A percentile compares a stretch with the other conserved stretches of the same genome.
phyloP scores from a whole-genome alignment of 2,888 invertebrate genomes.

The Malacosoma neustria region DNA sequence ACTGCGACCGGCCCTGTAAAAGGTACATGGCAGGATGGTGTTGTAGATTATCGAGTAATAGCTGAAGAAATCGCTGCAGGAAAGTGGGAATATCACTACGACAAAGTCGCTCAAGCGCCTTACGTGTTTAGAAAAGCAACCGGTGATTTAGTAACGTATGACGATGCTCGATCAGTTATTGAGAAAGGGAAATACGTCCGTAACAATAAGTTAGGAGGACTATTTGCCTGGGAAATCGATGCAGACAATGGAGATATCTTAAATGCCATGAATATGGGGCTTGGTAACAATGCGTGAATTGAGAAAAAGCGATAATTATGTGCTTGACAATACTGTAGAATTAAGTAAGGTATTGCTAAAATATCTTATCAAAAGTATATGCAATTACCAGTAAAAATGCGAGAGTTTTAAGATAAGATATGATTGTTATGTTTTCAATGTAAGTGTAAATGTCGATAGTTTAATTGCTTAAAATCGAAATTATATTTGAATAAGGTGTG shows the following conservation, averaged over 20 bases:
- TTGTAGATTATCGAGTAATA: conserved; percentile 63
- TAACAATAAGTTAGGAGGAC: conserved; percentile 59
- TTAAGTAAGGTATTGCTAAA: too few relatives aligned
- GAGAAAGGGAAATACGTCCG: conserved; percentile 66
- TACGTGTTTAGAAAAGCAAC: conserved; percentile 59
- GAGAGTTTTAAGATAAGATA: too few relatives aligned
- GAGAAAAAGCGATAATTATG: conserved; percentile 3
- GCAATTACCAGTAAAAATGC: too few relatives aligned
- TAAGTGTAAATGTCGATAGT: too few relatives aligned
- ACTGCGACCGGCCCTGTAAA: conserved; percentile 60
- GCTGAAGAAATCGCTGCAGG: conserved; percentile 55
- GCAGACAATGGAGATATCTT: conserved; percentile 64
- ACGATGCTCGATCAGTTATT: conserved; percentile 58
- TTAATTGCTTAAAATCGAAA: too few relatives aligned
- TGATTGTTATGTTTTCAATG: too few relatives aligned
- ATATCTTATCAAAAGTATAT: too few relatives aligned
- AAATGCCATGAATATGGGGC: conserved; percentile 65
- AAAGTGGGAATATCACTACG: conserved; percentile 63
- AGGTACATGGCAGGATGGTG: conserved; percentile 67
- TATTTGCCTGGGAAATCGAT: conserved; percentile 67
- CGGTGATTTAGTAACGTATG: conserved; percentile 61
- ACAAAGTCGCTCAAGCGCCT: conserved; percentile 59
- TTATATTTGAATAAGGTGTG: too few relatives aligned
- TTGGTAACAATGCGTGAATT: conserved; percentile 48
- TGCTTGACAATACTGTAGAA: neutral